phyloP scores from a whole-genome alignment of 2,888 invertebrate species.

The Aspidiotus rigidus region DNA sequence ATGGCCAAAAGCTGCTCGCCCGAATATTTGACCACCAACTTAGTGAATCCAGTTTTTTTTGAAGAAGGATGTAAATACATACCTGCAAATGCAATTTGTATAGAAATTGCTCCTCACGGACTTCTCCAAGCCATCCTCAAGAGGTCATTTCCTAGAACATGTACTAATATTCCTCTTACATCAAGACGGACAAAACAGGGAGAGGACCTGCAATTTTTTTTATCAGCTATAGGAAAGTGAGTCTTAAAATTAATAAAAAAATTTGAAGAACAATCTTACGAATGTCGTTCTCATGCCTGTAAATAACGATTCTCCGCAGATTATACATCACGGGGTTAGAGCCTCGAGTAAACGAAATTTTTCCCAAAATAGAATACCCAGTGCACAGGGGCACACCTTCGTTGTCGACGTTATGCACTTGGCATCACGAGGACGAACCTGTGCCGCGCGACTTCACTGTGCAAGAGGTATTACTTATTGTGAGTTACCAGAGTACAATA shows the following conservation, averaged over 20 bases:
- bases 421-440: no score
- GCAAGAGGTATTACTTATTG: no score
- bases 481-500: no score
- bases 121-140: constrained; percentile 54
- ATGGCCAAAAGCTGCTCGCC: constrained; percentile 47
- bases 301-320: constrained; percentile 39
- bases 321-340: constrained; percentile 68
- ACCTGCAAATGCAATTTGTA: constrained; percentile 57
- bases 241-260: constrained; percentile 37
- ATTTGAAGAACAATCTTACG: no score
- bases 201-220: constrained; percentile 48
- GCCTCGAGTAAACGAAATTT: constrained; percentile 63
- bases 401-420: constrained; percentile 68
- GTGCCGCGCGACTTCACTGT: no score
- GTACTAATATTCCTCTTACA: constrained; percentile 62
- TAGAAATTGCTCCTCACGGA: constrained; percentile 56
- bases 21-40: constrained; percentile 52
- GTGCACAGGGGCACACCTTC: constrained; percentile 78
- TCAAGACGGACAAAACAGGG: constrained; percentile 48
- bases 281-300: no score
- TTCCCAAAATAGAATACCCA: constrained; percentile 65
- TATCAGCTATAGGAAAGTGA: constrained; percentile 58
- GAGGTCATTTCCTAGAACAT: constrained; percentile 48
- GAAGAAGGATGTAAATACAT: constrained; percentile 52
- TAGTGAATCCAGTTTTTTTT: constrained; percentile 48